Evolutionary conservation across 2,113 vertebrate genomes (phyloP).

Genomic region (Plecotus auritus): DNA sequence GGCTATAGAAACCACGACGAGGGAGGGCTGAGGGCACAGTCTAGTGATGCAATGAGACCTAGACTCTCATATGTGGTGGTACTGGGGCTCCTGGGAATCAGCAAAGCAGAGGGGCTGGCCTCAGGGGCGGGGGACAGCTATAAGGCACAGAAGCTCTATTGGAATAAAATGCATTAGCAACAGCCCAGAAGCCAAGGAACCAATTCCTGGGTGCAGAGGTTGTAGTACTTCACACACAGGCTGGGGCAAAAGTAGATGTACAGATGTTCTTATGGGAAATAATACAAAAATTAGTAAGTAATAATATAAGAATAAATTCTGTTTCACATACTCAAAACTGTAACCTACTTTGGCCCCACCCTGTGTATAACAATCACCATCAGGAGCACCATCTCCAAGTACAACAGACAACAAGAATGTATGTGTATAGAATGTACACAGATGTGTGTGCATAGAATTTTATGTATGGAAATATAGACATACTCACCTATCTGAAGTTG

Average conservation of each 20-base stretch:
- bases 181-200: background rate
- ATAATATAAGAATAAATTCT: background rate
- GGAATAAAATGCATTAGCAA: background rate
- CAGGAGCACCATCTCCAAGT: background rate
- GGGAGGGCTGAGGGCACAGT: background rate
- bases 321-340: background rate
- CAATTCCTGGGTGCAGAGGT: background rate
- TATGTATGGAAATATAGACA: background rate
- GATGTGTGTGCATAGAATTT: background rate
- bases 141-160: background rate
- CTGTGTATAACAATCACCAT: background rate
- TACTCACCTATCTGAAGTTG: conserved; percentile 85
- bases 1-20: background rate
- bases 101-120: background rate
- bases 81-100: background rate
- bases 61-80: background rate
- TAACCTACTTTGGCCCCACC: background rate
- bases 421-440: background rate
- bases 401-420: background rate
- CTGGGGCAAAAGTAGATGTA: background rate
- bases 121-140: background rate
- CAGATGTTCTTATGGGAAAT: background rate
- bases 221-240: background rate
- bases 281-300: background rate
- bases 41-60: background rate